These are phyloP conservation scores for Sus cebifrons DNA, from an alignment of 2,797 vertebrate genomes.

Conservation along the genomic window DNA sequence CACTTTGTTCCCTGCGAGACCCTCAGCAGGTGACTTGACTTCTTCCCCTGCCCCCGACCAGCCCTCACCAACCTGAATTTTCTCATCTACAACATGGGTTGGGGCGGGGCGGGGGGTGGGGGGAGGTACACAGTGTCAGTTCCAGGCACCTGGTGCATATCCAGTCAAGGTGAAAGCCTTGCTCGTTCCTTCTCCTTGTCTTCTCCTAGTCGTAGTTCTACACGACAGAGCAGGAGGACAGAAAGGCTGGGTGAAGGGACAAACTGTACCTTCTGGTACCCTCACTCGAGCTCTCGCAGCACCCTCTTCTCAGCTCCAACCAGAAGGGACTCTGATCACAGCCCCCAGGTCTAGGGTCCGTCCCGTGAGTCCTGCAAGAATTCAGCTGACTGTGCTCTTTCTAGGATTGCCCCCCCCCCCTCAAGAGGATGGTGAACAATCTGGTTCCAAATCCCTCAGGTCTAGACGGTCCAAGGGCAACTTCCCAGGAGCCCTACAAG, in stretches of 20 bases:
- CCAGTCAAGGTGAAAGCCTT: not conserved
- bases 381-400: not conserved
- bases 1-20: not conserved
- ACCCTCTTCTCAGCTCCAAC: not conserved
- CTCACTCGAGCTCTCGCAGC: no score
- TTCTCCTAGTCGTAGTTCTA: not conserved
- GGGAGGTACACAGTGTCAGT: not conserved
- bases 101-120: not conserved
- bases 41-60: no score
- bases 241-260: not conserved
- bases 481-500: not conserved
- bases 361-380: not conserved
- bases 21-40: not conserved
- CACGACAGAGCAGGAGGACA: accelerated
- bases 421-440: no score
- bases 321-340: not conserved
- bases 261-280: not conserved
- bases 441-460: not conserved
- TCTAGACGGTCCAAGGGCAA: not conserved
- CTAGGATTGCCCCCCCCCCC: not conserved
- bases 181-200: not conserved
- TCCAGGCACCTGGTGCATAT: not conserved
- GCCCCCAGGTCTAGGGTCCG: not conserved
- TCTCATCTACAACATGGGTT: not conserved
- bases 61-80: not conserved